A percentile compares a stretch with the other conserved stretches of the same genome.
Evolutionary conservation across 2,888 invertebrate species (phyloP).

Genomic region (Microplitis manilae): DNA sequence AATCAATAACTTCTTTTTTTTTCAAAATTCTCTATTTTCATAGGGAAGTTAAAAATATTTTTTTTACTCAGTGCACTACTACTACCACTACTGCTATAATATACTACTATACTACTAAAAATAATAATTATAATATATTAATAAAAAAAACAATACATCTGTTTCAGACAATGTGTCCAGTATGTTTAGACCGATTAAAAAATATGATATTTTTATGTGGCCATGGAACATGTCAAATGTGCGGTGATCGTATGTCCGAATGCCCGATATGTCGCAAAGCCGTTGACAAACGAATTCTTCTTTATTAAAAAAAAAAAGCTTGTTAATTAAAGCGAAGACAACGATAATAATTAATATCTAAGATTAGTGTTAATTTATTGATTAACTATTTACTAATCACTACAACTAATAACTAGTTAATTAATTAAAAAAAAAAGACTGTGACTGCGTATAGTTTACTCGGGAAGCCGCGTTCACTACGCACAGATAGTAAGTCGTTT

Average conservation of each 20-base stretch:
- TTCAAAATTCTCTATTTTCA: too few species aligned
- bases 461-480: slow-evolving; percentile 9
- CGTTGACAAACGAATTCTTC: slow-evolving; percentile 94
- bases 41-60: too few species aligned
- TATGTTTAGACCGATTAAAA: slow-evolving; percentile 96
- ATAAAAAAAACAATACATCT: neutral
- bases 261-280: slow-evolving; percentile 98
- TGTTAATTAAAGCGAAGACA: slow-evolving; percentile 20
- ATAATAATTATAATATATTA: neutral
- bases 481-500: slow-evolving; percentile 21
- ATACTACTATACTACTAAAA: too few species aligned
- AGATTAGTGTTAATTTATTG: neutral
- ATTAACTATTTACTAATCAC: neutral
- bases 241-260: slow-evolving; percentile 97
- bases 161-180: slow-evolving; percentile 96
- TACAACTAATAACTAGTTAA: neutral
- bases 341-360: slow-evolving; percentile 38
- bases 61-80: too few species aligned
- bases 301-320: slow-evolving; percentile 76
- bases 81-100: too few species aligned
- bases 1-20: too few species aligned
- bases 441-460: slow-evolving; percentile 29
- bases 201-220: slow-evolving; percentile 99
- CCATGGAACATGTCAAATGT: slow-evolving; percentile 98
- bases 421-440: slow-evolving; percentile 27